A percentile compares a stretch with the other conserved stretches of the same genome.
Evolutionary conservation across 1,140 invertebrate species (phyloP).

Genomic region (Hylaeus anthracinus): DNA sequence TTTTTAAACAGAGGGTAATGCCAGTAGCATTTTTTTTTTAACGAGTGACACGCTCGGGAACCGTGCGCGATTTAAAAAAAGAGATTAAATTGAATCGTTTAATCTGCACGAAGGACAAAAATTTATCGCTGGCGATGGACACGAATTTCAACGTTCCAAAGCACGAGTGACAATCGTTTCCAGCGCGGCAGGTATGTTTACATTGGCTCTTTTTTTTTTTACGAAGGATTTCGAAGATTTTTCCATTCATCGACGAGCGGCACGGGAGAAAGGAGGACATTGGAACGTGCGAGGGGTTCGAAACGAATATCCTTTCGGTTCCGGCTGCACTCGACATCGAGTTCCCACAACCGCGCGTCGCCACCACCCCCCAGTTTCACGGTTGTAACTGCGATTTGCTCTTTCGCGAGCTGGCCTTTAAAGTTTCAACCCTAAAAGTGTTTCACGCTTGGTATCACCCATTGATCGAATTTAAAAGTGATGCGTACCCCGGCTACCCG

Average conservation of each 20-base stretch:
- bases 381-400: slow-evolving; percentile 74
- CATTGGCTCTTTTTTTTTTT: neutral
- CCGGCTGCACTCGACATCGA: slow-evolving; percentile 54
- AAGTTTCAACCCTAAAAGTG: slow-evolving; percentile 81
- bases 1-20: neutral
- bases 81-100: too few relatives aligned
- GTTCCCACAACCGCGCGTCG: slow-evolving; percentile 68
- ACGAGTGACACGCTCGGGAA: too few relatives aligned
- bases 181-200: slow-evolving; percentile 30
- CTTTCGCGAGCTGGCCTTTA: slow-evolving; percentile 70
- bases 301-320: slow-evolving; percentile 65
- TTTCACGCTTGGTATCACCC: slow-evolving; percentile 80
- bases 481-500: slow-evolving; percentile 62
- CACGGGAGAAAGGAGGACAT: slow-evolving; percentile 17
- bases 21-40: too few relatives aligned
- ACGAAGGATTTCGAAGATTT: neutral
- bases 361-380: slow-evolving; percentile 63
- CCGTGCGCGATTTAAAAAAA: too few relatives aligned
- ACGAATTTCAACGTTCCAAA: neutral
- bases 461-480: slow-evolving; percentile 81
- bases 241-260: neutral
- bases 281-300: slow-evolving; percentile 50
- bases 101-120: too few relatives aligned
- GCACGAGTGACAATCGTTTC: neutral
- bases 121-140: neutral